Evolutionary conservation across 2,797 vertebrate species (phyloP), one percentile per base, ranked within the genome.

Genomic region (Trachops cirrhosus): DNA sequence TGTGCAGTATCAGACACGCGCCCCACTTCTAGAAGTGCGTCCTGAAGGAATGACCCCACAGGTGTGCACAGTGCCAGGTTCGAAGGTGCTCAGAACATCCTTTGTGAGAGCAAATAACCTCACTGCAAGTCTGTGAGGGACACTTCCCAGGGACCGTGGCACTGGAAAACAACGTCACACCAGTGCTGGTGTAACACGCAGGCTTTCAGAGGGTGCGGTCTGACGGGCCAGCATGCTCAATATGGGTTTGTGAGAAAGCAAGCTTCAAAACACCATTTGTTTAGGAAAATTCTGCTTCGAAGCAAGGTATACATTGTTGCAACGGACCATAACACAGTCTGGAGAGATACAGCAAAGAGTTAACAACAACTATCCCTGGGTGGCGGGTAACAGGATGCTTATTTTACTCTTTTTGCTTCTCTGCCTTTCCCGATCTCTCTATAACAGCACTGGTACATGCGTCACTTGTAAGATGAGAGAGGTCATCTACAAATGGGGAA

Each of bases 281-380:
- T 78, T 22, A 73, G 39, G 3, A 52, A 90, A 94, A 88, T 9
- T 19, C 29, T 18, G 37, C 62, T 54, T 87, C 48, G 41, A 68
- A 75, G 10, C 92, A 52, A 15, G 6, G 24, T 32, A 10, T 14
- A 37, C 4, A 7, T 71, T 22, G 19, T 5, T 75, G 54, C 7
- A 7, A 71, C 0, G 16, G 64, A 29, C 22, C 16, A 54, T 6
- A 3, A 64, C 37, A 48, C 24, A 16, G 26, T 48, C 26, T 59
- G 46, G 67, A 93, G 93, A 52, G 37, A 37, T 0, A 6, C 10
- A 9, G 32, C 6, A 16, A 52, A 50, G 37, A 54, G 37, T 14
- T 0, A 9, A 22, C 48, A 14, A 12, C 4, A 21, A 9, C 2
- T 29, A 6, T 0, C 2, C 59, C 73, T 5, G 16, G 41, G 9